Conservation (phyloP, 64 coral and sea anemone species). For the Montipora sp. region DNA sequence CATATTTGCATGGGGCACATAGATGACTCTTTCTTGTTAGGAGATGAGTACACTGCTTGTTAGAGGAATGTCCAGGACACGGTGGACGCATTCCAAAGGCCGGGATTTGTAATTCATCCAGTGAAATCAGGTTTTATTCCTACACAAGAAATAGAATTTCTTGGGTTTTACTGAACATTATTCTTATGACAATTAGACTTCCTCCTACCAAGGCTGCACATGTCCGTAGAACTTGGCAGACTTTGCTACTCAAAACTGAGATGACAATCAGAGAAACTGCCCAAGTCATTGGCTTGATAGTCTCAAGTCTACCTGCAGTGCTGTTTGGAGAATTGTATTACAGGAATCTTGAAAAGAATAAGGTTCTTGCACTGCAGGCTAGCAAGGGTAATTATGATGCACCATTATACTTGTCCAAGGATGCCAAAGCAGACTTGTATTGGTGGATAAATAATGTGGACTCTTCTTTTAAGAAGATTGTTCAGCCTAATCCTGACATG, state of each 20-base stretch:
- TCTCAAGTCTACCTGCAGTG: not conserved
- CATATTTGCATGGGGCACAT: constrained; percentile 42
- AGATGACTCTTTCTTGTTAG: constrained; percentile 57
- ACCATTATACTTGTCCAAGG: no score
- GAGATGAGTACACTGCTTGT: constrained; percentile 1
- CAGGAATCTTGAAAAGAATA: constrained; percentile 12
- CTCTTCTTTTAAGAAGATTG: no score
- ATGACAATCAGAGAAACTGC: constrained; percentile 17
- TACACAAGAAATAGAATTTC: constrained; percentile 20
- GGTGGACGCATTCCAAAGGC: not conserved
- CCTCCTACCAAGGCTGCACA: not conserved
- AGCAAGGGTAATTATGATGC: no score
- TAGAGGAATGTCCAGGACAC: not conserved
- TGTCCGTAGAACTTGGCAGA: not conserved
- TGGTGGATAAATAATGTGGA: no score
- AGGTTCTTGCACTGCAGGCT: not conserved
- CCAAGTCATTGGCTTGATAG: not conserved
- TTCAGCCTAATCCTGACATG: no score
- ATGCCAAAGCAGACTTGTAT: no score
- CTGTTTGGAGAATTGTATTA: constrained; percentile 26
- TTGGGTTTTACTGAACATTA: not conserved
- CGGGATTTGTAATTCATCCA: constrained; percentile 22
- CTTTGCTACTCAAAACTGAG: not conserved
- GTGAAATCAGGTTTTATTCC: constrained; percentile 11
- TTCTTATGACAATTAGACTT: constrained; percentile 4